Conservation (phyloP, 2,113 vertebrate species). For the Aspidoscelis tigris region DNA sequence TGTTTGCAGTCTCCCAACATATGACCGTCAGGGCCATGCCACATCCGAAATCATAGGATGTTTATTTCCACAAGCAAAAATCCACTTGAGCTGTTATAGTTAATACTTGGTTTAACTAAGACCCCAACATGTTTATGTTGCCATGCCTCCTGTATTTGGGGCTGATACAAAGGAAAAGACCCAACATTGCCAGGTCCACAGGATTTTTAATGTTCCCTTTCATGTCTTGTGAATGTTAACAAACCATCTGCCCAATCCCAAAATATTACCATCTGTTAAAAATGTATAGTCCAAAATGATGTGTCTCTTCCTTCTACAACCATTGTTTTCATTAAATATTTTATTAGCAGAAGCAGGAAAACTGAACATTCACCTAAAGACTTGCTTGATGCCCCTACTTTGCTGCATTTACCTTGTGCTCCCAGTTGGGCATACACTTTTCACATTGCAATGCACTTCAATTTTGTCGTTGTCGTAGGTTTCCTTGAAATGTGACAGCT, state of each 20-base stretch:
- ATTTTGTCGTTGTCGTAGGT: constrained; percentile 73
- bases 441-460: constrained; percentile 64
- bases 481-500: constrained; percentile 69
- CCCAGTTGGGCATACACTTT: constrained; percentile 55
- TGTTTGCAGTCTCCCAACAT: too few species aligned
- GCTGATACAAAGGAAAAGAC: too few species aligned
- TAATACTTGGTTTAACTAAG: too few species aligned
- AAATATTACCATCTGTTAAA: constrained; percentile 55
- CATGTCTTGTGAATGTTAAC: constrained; percentile 35
- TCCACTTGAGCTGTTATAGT: too few species aligned
- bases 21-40: too few species aligned
- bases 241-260: constrained; percentile 47
- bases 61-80: too few species aligned
- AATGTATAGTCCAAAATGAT: constrained; percentile 53
- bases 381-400: constrained; percentile 65
- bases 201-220: constrained; percentile 12
- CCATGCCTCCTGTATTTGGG: too few species aligned
- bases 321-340: constrained; percentile 52
- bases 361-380: constrained; percentile 59
- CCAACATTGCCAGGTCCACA: not conserved
- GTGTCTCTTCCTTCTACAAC: constrained; percentile 53
- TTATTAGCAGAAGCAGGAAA: constrained; percentile 46
- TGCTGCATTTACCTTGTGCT: constrained; percentile 60
- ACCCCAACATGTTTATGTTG: too few species aligned
- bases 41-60: too few species aligned